These are phyloP conservation scores for Microcebus tavaratra DNA, from an alignment of 2,113 vertebrate species.

Conservation along the genomic window DNA sequence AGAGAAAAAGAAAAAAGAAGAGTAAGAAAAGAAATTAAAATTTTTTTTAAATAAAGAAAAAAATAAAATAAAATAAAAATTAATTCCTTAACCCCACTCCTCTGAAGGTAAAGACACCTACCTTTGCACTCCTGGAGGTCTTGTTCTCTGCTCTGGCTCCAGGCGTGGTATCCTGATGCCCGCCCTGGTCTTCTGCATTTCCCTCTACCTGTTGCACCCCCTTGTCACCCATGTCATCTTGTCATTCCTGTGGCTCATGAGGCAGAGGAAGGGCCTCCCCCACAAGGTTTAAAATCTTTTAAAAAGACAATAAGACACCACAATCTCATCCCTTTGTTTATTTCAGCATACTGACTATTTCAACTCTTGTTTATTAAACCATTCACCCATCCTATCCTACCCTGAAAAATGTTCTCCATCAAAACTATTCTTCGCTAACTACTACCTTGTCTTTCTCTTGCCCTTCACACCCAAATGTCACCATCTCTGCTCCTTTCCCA, in stretches of 20 bases:
- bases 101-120: not conserved
- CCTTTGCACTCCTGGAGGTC: not conserved
- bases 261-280: not conserved
- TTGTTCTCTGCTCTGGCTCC: not conserved
- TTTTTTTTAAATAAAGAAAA: no score
- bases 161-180: not conserved
- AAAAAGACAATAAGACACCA: not conserved
- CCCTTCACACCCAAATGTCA: not conserved
- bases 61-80: no score
- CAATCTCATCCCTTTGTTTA: not conserved
- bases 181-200: no score
- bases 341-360: not conserved
- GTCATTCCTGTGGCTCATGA: not conserved
- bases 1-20: no score
- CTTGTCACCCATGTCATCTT: not conserved
- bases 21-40: no score
- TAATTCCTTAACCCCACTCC: not conserved
- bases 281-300: not conserved
- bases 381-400: not conserved
- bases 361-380: not conserved
- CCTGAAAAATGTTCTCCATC: not conserved
- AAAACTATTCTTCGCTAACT: not conserved
- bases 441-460: not conserved
- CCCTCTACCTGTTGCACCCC: not conserved
- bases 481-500: not conserved